Evolutionary conservation across 2,113 vertebrate genomes (phyloP).

Genomic region (Phaetusa simplex): DNA sequence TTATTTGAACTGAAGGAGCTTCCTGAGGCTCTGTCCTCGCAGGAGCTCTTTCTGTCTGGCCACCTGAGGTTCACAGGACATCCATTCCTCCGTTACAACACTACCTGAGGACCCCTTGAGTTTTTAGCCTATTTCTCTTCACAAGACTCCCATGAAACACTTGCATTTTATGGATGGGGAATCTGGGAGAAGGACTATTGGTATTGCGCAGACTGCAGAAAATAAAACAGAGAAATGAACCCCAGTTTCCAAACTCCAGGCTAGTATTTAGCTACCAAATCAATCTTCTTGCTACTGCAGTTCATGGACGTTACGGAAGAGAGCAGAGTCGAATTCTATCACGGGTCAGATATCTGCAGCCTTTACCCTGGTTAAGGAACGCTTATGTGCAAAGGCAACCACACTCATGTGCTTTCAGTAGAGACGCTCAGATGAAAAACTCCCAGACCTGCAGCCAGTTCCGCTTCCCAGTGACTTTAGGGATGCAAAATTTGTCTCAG

Average conservation of each 20-base stretch:
- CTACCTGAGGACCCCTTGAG: background rate
- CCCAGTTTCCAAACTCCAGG: background rate
- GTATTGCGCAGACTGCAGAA: background rate
- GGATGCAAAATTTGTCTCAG: background rate
- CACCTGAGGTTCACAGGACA: background rate
- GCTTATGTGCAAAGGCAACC: background rate
- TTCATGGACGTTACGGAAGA: background rate
- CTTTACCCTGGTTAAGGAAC: background rate
- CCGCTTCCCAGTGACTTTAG: background rate
- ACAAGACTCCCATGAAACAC: background rate
- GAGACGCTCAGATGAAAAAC: background rate
- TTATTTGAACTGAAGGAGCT: slow-evolving; percentile 42
- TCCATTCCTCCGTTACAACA: background rate
- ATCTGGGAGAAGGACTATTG: background rate
- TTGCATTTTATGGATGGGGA: background rate
- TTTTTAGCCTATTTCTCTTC: background rate
- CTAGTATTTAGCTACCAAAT: background rate
- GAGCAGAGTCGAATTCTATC: background rate
- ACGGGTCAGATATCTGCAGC: background rate
- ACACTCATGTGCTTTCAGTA: background rate
- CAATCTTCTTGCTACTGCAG: background rate
- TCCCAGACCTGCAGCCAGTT: background rate
- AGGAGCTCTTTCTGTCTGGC: background rate
- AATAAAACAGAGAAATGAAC: background rate
- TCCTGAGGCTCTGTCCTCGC: background rate